Evolutionary conservation across 2,888 invertebrate species (phyloP), one percentile per base, ranked within the genome.

Genomic region (Idaea straminata): DNA sequence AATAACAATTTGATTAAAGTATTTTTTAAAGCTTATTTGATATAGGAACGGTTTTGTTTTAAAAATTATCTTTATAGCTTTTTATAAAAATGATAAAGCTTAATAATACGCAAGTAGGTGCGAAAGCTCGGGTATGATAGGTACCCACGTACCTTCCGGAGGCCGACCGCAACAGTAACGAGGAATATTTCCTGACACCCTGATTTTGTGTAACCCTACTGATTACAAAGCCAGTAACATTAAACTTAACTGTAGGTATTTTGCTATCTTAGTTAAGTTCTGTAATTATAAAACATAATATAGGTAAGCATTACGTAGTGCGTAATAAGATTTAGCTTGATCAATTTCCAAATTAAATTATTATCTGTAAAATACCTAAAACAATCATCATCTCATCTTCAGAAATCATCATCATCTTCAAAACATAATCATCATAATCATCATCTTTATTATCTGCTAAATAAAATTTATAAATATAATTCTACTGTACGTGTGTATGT

Each of bases 31-130:
- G 13, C 47, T 47, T 13, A 47, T 47, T 47, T 4, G 0, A 47
- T 7, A 47, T 10, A 47, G 10, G 13, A 0, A 13, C 10, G 13
- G 6, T 47, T 0, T 7, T 47, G 13, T 47, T 47, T 36, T 47
- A 7, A 5, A 47, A 47, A 47, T 47, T 7, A 36, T 47, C 10
- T 47, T 47, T 4, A 13, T 47, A 7, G 4, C 6, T 0, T 47
- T 13, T 47, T 13, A 47, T 10, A 47, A 47, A 4, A 47, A 47
- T 47, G 13, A 7, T 62, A 63, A 67, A 63, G 64, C 67, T 71
- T 71, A 47, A 47, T 47, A 47, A 47, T 47, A 36, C 36, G 6
- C 36, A 47, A 47, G 47, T 47, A 47, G 47, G 47, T 47, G 13
- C 47, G 47, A 47, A 47, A 47, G 13, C 47, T 47, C 36, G 2